Evolutionary conservation across 2,888 invertebrate genomes (phyloP), one percentile per base, ranked within the genome.

Genomic region (Diplazon laetatorius): DNA sequence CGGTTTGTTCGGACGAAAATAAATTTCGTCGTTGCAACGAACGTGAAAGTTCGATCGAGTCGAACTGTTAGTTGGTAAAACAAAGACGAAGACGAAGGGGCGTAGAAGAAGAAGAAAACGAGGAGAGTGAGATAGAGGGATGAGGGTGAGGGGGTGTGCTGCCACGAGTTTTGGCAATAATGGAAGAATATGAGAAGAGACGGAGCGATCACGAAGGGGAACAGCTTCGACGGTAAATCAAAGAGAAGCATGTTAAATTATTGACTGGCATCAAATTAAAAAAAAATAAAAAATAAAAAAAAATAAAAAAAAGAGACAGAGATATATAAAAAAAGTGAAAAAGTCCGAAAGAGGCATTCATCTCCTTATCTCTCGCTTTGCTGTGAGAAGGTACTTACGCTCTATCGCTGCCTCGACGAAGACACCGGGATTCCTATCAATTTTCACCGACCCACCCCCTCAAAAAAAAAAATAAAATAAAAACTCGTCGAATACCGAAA

Each of bases 231-330:
- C 82, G 78, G 82, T 84, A 85, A 87, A 87, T 87, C 86, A 86
- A 85, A 85, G 81, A 83, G 81, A 76, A 77, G 84, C 83, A 82
- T 80, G 84, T 84, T 86, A 85, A 87, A 87, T 87, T 86, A 87
- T 87, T 87, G 85, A 88, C 85, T 84, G 82, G 86, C 85, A 85
- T 87, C 83, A 87, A 87, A 87, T 88, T 88, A 87, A 5, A 5
- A 5, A 6, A 30, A 30, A 30, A 30, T n/a, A 30, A 30, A 30
- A 30, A 30, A 5, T 6, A 30, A 5, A 30, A 30, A 86, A 87
- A 87, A 87, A 75, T 37, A 78, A 80, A 77, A 77, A 60, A 73
- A 62, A n/a, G 57, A 63, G 60, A 42, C 55, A 39, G 72, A 59
- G n/a, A n/a, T n/a, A n/a, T n/a, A n/a, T n/a, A 80, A 77, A 77